Conservation (phyloP, 2,888 invertebrate genomes). For the Tethea ocularis region DNA sequence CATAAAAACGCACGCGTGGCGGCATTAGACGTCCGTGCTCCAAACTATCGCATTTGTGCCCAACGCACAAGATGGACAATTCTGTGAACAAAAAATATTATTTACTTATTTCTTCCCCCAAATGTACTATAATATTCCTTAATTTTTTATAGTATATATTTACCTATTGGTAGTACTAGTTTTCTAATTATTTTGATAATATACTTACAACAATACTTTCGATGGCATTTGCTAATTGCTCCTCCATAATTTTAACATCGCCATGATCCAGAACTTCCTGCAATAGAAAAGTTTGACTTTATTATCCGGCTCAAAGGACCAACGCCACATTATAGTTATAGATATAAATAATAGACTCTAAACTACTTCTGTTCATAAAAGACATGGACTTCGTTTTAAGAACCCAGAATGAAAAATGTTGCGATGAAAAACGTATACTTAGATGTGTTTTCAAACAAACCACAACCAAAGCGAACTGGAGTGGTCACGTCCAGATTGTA, state of each 20-base stretch:
- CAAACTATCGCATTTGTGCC: constrained; percentile 83
- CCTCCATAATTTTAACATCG: constrained; percentile 81
- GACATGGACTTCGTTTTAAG: no score
- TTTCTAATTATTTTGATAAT: background rate
- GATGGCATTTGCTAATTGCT: constrained; percentile 79
- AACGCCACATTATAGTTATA: background rate
- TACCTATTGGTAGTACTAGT: no score
- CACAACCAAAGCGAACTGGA: no score
- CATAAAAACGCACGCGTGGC: constrained; percentile 52
- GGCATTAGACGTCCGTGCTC: constrained; percentile 77
- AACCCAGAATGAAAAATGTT: no score
- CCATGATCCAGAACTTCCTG: constrained; percentile 80
- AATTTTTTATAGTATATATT: no score
- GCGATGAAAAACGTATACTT: no score
- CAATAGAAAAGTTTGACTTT: constrained; percentile 25
- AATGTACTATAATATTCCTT: no score
- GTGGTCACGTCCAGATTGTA: no score
- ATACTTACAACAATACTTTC: constrained; percentile 82
- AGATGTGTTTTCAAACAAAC: no score
- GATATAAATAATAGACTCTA: no score
- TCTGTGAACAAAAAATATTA: constrained; percentile 55
- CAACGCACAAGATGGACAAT: constrained; percentile 82
- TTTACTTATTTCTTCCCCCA: background rate
- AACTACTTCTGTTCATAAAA: no score
- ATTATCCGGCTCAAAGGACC: background rate